Evolutionary conservation across 2,888 invertebrate species (phyloP).

Genomic region (Elysia crispata): DNA sequence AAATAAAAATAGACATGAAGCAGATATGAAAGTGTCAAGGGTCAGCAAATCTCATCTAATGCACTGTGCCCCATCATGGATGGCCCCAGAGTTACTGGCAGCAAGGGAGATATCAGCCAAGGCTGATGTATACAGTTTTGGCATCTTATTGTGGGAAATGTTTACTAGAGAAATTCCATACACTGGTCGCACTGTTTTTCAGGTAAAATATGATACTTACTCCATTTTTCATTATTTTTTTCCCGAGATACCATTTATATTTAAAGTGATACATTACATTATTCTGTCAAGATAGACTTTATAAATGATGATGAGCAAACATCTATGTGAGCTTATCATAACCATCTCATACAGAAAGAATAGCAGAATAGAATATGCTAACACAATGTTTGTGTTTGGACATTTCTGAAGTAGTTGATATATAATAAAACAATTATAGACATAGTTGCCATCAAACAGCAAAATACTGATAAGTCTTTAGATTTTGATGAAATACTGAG

Average conservation of each 20-base stretch:
- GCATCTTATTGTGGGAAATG: slow-evolving; percentile 75
- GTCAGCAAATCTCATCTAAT: slow-evolving; percentile 48
- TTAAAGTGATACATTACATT: neutral
- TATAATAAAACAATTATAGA: too few species aligned
- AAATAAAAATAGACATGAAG: slow-evolving; percentile 64
- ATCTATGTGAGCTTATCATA: too few species aligned
- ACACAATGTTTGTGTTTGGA: too few species aligned
- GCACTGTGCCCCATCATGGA: slow-evolving; percentile 70
- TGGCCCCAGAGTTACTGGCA: slow-evolving; percentile 74
- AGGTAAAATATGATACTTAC: slow-evolving; percentile 58
- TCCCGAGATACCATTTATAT: neutral
- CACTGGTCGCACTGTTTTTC: slow-evolving; percentile 67
- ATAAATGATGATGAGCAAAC: too few species aligned
- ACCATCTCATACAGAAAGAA: too few species aligned
- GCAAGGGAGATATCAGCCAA: slow-evolving; percentile 70
- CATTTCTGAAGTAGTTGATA: too few species aligned
- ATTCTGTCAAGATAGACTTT: too few species aligned
- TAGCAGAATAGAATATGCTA: too few species aligned
- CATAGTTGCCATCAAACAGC: too few species aligned
- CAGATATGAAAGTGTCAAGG: slow-evolving; percentile 59
- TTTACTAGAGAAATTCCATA: slow-evolving; percentile 70
- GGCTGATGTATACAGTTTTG: slow-evolving; percentile 75
- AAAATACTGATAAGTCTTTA: too few species aligned
- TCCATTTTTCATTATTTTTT: neutral
- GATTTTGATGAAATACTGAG: too few species aligned